Evolutionary conservation across 1,140 invertebrate genomes (phyloP).

Genomic region (Ectropis grisescens): DNA sequence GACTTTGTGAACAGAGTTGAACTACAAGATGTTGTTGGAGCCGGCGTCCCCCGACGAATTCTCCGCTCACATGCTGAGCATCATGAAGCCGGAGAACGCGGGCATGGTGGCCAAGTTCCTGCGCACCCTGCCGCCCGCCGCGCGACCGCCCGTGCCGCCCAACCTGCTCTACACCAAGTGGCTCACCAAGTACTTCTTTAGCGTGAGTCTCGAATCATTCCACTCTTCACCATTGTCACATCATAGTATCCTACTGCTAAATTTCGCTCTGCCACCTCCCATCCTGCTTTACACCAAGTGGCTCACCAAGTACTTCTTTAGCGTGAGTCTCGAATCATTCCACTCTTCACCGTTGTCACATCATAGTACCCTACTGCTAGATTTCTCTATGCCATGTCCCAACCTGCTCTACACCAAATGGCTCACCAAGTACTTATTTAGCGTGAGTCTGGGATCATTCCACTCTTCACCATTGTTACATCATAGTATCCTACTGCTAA

Average conservation of each 20-base stretch:
- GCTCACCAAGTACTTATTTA: constrained; percentile 49
- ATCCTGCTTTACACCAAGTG: constrained; percentile 40
- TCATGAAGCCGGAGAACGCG: constrained; percentile 35
- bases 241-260: too few species aligned
- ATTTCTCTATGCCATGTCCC: too few species aligned
- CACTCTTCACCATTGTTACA: neutral
- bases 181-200: constrained; percentile 49
- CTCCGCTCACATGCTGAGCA: constrained; percentile 19
- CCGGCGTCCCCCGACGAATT: constrained; percentile 19
- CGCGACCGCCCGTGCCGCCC: constrained; percentile 25
- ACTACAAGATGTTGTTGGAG: constrained; percentile 48
- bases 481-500: too few species aligned
- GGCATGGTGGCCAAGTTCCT: constrained; percentile 42
- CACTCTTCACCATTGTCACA: neutral
- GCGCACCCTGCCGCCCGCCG: constrained; percentile 35
- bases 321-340: constrained; percentile 26
- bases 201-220: constrained; percentile 26
- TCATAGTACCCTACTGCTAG: too few species aligned
- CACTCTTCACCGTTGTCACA: neutral
- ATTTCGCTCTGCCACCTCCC: too few species aligned
- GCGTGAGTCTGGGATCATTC: constrained; percentile 26
- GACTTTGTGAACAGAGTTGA: constrained; percentile 24
- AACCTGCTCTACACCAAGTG: constrained; percentile 40
- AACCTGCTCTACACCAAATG: constrained; percentile 40
- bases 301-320: constrained; percentile 49